Evolutionary conservation across 2,113 vertebrate genomes (phyloP).

Genomic region (Mormoops blainvillei): DNA sequence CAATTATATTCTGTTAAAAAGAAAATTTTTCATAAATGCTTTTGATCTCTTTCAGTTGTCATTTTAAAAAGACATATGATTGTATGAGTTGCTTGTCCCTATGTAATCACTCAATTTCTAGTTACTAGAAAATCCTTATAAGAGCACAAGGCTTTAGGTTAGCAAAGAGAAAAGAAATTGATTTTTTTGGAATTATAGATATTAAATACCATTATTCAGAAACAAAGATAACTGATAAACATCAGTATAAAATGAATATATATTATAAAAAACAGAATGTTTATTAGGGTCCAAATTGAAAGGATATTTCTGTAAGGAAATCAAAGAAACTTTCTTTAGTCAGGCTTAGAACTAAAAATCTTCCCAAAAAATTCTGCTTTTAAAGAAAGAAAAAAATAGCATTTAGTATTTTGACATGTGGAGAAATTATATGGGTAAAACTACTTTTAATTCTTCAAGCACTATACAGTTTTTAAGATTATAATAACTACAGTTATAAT

Average conservation of each 20-base stretch:
- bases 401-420: neutral
- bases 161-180: neutral
- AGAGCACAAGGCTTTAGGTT: neutral
- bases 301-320: neutral
- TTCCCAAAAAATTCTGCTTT: neutral
- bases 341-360: neutral
- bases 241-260: neutral
- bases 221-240: neutral
- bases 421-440: neutral
- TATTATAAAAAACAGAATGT: neutral
- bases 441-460: neutral
- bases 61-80: neutral
- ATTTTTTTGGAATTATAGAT: slow-evolving; percentile 4
- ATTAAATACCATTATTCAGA: neutral
- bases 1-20: neutral
- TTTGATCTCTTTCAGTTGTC: neutral
- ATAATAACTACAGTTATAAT: neutral
- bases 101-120: slow-evolving; percentile 11
- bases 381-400: neutral
- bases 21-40: neutral
- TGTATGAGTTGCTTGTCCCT: neutral
- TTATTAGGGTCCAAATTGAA: neutral
- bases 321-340: neutral
- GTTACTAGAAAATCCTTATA: neutral
- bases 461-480: neutral